phyloP scores from a whole-genome alignment of 2,888 invertebrate genomes.

The Alcis repandata region DNA sequence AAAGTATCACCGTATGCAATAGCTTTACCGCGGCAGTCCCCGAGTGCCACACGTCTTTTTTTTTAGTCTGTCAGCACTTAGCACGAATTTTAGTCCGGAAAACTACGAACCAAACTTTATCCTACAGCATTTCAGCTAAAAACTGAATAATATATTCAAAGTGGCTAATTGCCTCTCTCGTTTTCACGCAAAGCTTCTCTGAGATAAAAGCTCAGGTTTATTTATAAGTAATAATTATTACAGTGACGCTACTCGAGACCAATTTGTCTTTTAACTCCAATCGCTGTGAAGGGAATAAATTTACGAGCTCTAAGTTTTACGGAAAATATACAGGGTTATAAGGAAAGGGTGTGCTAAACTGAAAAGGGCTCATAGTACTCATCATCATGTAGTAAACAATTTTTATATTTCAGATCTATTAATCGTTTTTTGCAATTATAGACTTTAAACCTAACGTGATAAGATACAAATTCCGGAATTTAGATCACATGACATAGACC shows the following conservation, averaged over 20 bases:
- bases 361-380: too few species aligned
- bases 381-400: too few species aligned
- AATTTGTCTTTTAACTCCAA: neutral
- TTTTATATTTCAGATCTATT: too few species aligned
- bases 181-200: conserved; percentile 11
- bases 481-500: too few species aligned
- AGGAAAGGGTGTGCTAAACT: too few species aligned
- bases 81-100: neutral
- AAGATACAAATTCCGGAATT: too few species aligned
- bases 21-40: too few species aligned
- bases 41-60: too few species aligned
- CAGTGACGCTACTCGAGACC: conserved; percentile 8
- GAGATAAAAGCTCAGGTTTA: conserved; percentile 29
- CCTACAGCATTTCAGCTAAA: conserved; percentile 7
- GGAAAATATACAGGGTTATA: too few species aligned
- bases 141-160: conserved; percentile 20
- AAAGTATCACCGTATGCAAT: too few species aligned
- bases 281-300: conserved; percentile 5
- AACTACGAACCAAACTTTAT: conserved; percentile 7
- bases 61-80: conserved; percentile 10
- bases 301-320: neutral
- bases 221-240: conserved; percentile 30
- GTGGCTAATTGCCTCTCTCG: conserved; percentile 24
- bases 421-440: too few species aligned
- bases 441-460: too few species aligned